Conservation (phyloP, 35 echinoderm and acorn worm species). For the Heliocidaris erythrogramma region DNA sequence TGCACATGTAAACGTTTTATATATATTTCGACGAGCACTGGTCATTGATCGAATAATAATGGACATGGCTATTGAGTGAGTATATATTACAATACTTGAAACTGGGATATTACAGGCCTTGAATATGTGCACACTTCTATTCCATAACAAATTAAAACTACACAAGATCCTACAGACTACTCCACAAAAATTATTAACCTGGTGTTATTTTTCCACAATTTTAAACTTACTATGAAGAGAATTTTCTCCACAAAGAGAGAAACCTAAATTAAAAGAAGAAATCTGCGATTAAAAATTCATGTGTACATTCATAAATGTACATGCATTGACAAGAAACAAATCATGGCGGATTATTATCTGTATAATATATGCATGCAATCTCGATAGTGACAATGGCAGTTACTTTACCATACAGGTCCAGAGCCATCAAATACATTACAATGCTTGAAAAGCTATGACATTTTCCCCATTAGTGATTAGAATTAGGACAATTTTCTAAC, state of each 20-base stretch:
- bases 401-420: background rate
- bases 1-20: background rate
- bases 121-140: background rate
- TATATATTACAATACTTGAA: background rate
- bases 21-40: background rate
- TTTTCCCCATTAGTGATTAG: too few species aligned
- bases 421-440: too few species aligned
- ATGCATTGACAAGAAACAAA: background rate
- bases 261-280: too few species aligned
- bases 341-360: background rate
- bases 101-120: background rate
- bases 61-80: background rate
- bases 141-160: background rate
- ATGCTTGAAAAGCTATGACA: too few species aligned
- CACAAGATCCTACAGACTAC: background rate
- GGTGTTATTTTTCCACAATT: too few species aligned
- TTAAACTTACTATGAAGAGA: too few species aligned
- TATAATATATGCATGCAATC: background rate
- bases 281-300: too few species aligned
- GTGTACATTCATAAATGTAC: background rate
- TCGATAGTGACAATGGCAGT: background rate
- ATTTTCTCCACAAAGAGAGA: too few species aligned
- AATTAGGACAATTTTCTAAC: too few species aligned
- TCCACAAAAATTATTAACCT: too few species aligned
- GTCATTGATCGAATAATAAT: background rate